phyloP scores from a whole-genome alignment of 2,797 vertebrate species.

The Pogoniulus pusillus region DNA sequence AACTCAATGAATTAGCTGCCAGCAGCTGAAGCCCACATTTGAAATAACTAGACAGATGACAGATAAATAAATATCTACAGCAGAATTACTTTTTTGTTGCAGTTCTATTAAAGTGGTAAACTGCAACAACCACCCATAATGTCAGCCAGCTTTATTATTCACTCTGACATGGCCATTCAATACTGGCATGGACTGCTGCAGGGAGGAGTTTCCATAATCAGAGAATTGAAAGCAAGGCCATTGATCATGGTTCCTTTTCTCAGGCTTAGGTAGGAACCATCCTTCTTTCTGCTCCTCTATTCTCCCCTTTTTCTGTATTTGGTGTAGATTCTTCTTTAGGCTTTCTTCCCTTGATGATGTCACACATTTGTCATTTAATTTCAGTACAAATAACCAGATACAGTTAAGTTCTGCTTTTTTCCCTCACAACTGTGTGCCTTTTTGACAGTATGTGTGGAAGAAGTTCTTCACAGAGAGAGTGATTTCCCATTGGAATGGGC shows the following conservation, averaged over 20 bases:
- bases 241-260: not conserved
- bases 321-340: not conserved
- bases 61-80: not conserved
- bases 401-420: not conserved
- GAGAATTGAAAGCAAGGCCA: not conserved
- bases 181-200: not conserved
- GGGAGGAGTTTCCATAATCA: not conserved
- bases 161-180: not conserved
- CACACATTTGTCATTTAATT: not conserved
- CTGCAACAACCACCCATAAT: not conserved
- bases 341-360: not conserved
- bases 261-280: not conserved
- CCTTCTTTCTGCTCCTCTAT: not conserved
- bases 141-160: constrained; percentile 27
- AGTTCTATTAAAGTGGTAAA: constrained; percentile 29
- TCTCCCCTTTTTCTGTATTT: not conserved
- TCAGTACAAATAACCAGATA: not conserved
- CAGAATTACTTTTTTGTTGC: not conserved
- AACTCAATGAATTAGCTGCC: not conserved
- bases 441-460: not conserved
- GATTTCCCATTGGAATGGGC: too few relatives aligned
- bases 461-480: too few relatives aligned
- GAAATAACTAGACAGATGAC: not conserved
- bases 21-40: not conserved
- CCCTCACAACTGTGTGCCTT: not conserved